These are phyloP conservation scores for Lepus timidus DNA, from an alignment of 2,113 vertebrate genomes.

Conservation along the genomic window DNA sequence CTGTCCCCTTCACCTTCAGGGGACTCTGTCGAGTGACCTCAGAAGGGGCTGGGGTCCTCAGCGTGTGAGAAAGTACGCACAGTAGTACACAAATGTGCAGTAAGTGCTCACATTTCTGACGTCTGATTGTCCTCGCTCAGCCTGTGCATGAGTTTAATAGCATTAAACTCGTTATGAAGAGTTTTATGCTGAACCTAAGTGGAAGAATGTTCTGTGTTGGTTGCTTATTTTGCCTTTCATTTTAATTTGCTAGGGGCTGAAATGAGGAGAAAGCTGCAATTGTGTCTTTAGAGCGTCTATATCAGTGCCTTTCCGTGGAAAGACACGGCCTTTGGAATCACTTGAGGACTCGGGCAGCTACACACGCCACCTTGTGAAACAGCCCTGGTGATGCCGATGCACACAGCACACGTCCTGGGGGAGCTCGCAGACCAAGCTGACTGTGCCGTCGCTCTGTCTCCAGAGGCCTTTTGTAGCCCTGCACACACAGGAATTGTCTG, in stretches of 20 bases:
- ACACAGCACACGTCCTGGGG: not conserved
- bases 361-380: not conserved
- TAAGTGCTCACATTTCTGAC: not conserved
- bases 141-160: not conserved
- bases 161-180: not conserved
- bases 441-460: no score
- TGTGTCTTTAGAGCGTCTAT: not conserved
- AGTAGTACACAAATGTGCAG: not conserved
- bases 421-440: not conserved
- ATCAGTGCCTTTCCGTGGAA: not conserved
- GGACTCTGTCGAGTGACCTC: not conserved
- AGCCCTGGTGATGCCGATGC: not conserved
- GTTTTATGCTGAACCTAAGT: not conserved
- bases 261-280: not conserved
- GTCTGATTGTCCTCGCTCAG: not conserved
- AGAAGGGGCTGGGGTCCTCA: not conserved
- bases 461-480: not conserved
- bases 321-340: not conserved
- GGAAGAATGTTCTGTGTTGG: not conserved
- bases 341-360: not conserved
- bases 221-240: slow-evolving; percentile 48
- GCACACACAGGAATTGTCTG: not conserved
- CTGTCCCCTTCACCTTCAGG: not conserved
- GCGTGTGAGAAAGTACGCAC: not conserved
- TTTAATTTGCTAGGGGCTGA: slow-evolving; percentile 31